Evolutionary conservation across 2,113 vertebrate species (phyloP).

Genomic region (Cariama cristata): DNA sequence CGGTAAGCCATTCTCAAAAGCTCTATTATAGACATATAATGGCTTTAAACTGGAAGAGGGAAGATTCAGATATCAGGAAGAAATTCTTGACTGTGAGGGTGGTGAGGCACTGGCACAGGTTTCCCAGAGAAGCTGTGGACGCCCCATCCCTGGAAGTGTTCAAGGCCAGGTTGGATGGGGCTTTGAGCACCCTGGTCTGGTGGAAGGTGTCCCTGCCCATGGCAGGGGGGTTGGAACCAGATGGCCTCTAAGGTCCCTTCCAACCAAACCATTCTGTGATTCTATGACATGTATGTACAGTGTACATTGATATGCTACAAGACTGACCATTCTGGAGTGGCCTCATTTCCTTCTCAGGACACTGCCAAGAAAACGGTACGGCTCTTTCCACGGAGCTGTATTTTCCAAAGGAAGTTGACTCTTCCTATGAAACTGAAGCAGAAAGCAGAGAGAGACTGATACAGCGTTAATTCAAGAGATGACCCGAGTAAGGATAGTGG

Average conservation of each 20-base stretch:
- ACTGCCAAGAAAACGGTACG: background rate
- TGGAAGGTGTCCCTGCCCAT: too few relatives aligned
- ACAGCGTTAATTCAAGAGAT: background rate
- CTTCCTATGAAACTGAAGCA: background rate
- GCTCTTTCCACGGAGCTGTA: fast-evolving
- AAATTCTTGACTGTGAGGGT: too few relatives aligned
- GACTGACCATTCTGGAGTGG: background rate
- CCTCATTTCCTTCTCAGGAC: background rate
- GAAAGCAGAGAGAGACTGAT: background rate
- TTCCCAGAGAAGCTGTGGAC: too few relatives aligned
- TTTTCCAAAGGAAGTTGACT: background rate
- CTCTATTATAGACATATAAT: background rate
- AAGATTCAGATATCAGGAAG: too few relatives aligned
- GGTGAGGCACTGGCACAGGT: too few relatives aligned
- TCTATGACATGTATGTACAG: background rate
- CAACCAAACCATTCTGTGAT: too few relatives aligned
- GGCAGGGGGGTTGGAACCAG: too few relatives aligned
- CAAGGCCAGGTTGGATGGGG: too few relatives aligned
- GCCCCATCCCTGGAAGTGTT: too few relatives aligned
- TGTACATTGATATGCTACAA: background rate
- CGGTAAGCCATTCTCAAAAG: background rate
- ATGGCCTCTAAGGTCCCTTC: too few relatives aligned
- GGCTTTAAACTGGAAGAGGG: too few relatives aligned
- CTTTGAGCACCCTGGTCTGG: too few relatives aligned
- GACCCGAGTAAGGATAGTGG: fast-evolving